Conservation (phyloP, 2,888 invertebrate species). For the Tetrapedia diversipes region DNA sequence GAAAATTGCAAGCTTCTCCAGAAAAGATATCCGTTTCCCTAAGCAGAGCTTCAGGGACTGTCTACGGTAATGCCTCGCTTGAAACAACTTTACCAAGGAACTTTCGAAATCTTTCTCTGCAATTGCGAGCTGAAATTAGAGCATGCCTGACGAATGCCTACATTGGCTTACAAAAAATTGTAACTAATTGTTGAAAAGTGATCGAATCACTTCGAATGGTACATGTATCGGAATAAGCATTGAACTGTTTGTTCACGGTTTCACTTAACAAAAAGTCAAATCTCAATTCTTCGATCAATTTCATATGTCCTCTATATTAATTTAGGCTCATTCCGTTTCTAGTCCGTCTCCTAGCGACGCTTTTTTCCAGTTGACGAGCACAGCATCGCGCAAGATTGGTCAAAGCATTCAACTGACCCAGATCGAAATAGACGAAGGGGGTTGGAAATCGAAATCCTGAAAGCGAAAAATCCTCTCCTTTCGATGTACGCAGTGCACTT, state of each 20-base stretch:
- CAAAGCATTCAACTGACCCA: slow-evolving; percentile 23
- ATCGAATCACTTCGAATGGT: too few relatives aligned
- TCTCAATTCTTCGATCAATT: too few relatives aligned
- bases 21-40: slow-evolving; percentile 43
- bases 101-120: slow-evolving; percentile 46
- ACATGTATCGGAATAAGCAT: too few relatives aligned
- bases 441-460: slow-evolving; percentile 34
- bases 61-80: slow-evolving; percentile 52
- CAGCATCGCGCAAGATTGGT: slow-evolving; percentile 13
- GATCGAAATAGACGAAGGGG: slow-evolving; percentile 30
- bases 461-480: slow-evolving; percentile 19
- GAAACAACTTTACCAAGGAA: slow-evolving; percentile 53
- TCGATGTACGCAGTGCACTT: slow-evolving; percentile 8
- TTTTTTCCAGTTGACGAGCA: background rate
- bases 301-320: too few relatives aligned
- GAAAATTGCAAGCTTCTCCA: slow-evolving; percentile 53
- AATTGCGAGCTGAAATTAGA: background rate
- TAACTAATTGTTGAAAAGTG: too few relatives aligned
- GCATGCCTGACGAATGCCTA: slow-evolving; percentile 26
- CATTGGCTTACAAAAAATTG: too few relatives aligned
- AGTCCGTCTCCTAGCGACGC: slow-evolving; percentile 14
- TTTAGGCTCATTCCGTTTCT: slow-evolving; percentile 35
- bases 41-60: slow-evolving; percentile 45
- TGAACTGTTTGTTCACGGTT: too few relatives aligned
- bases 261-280: too few relatives aligned